Base-by-base conservation (phyloP, 2,113 vertebrate species). In the Pica pica region DNA sequence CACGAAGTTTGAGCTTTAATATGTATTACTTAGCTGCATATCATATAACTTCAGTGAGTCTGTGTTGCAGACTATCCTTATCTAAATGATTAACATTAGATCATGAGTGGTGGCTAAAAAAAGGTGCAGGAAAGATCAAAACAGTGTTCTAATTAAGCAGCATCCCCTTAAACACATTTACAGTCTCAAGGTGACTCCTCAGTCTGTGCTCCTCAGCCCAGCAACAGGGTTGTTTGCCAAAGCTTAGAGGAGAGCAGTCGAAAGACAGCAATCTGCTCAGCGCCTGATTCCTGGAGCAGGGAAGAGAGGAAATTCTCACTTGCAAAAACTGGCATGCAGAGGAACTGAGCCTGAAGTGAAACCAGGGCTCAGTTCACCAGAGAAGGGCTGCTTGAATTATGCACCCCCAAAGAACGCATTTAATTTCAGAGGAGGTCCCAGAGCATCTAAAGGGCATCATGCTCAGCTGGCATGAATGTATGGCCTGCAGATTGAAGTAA, bases 81-180 rank as follows among this genome's bases (percentile, higher is more conserved):
- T 83, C 76, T 77, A 87, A 93, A 83, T 78, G 76, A 92, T 78
- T 90, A 93, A 71, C 31, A 63, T 83, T 81, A 18, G 59, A 65
- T 86, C 39, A 50, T 55, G 69, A 86, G 39, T 41, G 57, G 85
- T 46, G 79, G 83, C 93, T 93, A 92, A 92, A 93, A 88, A 93
- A 87, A 83, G 67, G 53, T 56, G 21, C 35, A 83, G 52, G 59
- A 70, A 92, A 94, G 71, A 93, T 81, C 82, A 89, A 93, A 93
- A 81, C 88, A 63, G 30, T 55, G 30, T 17, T 83, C 71, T 83
- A 92, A 89, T 83, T 78, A 94, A 94, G 55, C 57, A 94, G 33
- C 89, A 90, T 86, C 77, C 76, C 73, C 73, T 75, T 55, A 26
- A 81, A 90, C 23, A 80, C 35, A 89, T 83, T 80, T 77, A 75